Evolutionary conservation across 1,140 invertebrate species (phyloP).

Genomic region (Potamilus streckersoni): DNA sequence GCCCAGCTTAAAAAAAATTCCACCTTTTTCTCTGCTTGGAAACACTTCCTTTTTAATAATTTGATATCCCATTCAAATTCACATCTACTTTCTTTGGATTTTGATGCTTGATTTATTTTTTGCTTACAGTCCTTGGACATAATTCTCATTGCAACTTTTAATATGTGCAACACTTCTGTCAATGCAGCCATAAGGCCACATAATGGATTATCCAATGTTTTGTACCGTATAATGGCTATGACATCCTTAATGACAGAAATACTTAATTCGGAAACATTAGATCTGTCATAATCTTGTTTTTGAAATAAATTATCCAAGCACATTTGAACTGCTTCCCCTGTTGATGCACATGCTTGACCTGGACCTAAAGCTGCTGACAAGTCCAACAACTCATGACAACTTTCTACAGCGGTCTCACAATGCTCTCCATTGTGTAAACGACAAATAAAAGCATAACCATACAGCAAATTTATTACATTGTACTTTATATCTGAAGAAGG

Average conservation of each 20-base stretch:
- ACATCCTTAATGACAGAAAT: constrained; percentile 22
- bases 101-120: constrained; percentile 12
- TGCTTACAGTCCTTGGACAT: not conserved
- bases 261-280: constrained; percentile 5
- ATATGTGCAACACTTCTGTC: constrained; percentile 22
- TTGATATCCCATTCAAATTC: not conserved
- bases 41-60: constrained; percentile 14
- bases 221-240: constrained; percentile 7
- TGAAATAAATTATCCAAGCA: constrained; percentile 10
- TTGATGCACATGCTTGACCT: constrained; percentile 10
- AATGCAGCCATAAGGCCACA: constrained; percentile 9
- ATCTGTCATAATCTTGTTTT: not conserved
- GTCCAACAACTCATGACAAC: constrained; percentile 19
- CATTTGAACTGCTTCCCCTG: constrained; percentile 19
- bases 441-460: constrained; percentile 26
- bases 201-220: not conserved
- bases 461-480: constrained; percentile 33
- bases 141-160: constrained; percentile 16
- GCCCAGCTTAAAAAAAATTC: constrained; percentile 29
- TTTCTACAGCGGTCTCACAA: constrained; percentile 17
- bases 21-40: constrained; percentile 20
- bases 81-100: not conserved
- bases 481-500: constrained; percentile 34
- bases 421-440: constrained; percentile 37
- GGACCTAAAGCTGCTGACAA: constrained; percentile 6